Conservation (phyloP, 2,888 invertebrate genomes). For the Mesodorylaimus sp. region DNA sequence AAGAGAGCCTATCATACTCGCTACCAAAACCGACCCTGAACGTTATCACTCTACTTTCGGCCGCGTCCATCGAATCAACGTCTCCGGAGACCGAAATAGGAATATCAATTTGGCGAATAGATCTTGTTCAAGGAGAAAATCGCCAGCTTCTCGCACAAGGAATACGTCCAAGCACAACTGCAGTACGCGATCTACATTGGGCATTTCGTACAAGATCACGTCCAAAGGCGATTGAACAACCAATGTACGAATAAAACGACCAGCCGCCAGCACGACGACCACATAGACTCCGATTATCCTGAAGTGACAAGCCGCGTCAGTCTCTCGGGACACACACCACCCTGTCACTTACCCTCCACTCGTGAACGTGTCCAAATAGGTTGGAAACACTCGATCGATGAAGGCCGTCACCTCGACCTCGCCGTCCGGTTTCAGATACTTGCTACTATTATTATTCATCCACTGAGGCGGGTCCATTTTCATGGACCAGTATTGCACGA, state of each 20-base stretch:
- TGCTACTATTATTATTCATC: no score
- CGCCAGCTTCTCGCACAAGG: slow-evolving; percentile 72
- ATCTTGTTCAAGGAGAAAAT: slow-evolving; percentile 81
- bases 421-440: slow-evolving; percentile 13
- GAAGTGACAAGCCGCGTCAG: slow-evolving; percentile 20
- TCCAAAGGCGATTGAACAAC: slow-evolving; percentile 72
- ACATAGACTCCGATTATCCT: slow-evolving; percentile 92
- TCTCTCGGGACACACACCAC: no score
- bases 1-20: no score
- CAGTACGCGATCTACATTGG: slow-evolving; percentile 41
- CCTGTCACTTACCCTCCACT: slow-evolving; percentile 28
- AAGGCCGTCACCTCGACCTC: slow-evolving; percentile 70
- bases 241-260: slow-evolving; percentile 66
- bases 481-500: no score
- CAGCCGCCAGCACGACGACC: slow-evolving; percentile 77
- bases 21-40: no score
- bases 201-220: slow-evolving; percentile 44
- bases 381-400: slow-evolving; percentile 82
- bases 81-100: slow-evolving; percentile 86
- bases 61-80: slow-evolving; percentile 53
- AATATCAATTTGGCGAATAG: slow-evolving; percentile 87
- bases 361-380: slow-evolving; percentile 19
- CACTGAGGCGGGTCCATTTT: no score
- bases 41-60: slow-evolving; percentile 7
- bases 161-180: slow-evolving; percentile 43